Base-by-base conservation (phyloP, 1,140 invertebrate species). In the Leucophenga varia region DNA sequence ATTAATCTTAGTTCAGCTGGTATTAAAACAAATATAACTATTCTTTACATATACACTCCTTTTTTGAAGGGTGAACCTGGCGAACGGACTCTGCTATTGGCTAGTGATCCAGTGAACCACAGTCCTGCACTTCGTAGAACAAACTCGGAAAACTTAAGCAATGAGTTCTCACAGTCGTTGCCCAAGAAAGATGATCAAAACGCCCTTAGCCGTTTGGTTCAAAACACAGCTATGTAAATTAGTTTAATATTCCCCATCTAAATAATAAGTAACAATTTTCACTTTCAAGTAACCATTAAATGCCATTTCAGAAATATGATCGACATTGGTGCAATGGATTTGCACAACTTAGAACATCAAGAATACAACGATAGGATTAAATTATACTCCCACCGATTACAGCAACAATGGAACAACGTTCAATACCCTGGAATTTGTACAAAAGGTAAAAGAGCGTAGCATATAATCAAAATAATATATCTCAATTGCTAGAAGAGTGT, bases 171-270 rank as follows among this genome's bases (percentile, higher is more conserved):
- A 13, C 83, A 79, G 64, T 83, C 84, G 16, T 79, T 85, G 35
- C 84, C 87, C 20, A 90, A 90, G 71, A 89, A 90, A 59, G 90
- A 94, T 76, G 91, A 94, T 74, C 90, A 93, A 77, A 92, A 88
- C 61, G 91, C 89, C 12, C 78, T 94, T 19, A 91, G 86, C 70
- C 84, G 86, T 77, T 91, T 94, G 71, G 77, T 95, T 49, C 88
- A 92, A 67, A 88, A 92, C 77, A 91, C 90, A 50, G 90, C 90
- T 31, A 88, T 87, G 90, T 94, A 78, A 82, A 85, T 82, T n/a
- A 37, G 19, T 19, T 30, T 19, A 16, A 43, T 37, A 43, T 49
- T 13, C 48, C 30, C 9, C 42, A 49, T 13, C n/a, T n/a, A n/a
- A n/a, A n/a, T n/a, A n/a, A n/a, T n/a, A n/a, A n/a, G n/a, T n/a